Evolutionary conservation across 2,888 invertebrate species (phyloP).

Genomic region (Mystacides longicornis): DNA sequence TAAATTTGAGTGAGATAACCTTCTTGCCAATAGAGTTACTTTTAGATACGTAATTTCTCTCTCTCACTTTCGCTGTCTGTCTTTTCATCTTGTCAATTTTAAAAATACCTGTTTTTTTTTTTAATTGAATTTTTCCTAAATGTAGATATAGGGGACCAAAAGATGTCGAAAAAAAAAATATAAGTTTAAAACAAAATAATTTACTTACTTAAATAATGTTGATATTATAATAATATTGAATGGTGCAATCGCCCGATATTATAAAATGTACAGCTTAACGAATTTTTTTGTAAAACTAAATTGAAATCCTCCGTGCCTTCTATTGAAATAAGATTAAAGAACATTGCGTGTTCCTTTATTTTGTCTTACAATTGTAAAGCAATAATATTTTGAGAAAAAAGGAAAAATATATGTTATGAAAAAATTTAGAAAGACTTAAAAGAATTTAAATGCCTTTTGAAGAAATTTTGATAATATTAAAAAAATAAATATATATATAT

Average conservation of each 20-base stretch:
- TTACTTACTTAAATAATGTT: too few species aligned
- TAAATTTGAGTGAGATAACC: too few species aligned
- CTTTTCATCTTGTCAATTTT: neutral
- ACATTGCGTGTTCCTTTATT: neutral
- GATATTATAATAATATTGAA: neutral
- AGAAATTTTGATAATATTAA: neutral
- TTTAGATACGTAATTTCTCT: too few species aligned
- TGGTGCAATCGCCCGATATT: neutral
- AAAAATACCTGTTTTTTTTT: neutral
- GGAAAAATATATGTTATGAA: neutral
- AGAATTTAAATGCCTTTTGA: neutral
- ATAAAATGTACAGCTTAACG: neutral
- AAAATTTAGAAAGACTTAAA: slow-evolving; percentile 2
- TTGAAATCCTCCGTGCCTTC: slow-evolving; percentile 1
- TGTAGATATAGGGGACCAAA: neutral
- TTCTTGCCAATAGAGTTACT: too few species aligned
- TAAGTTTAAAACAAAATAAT: too few species aligned
- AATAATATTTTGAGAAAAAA: neutral
- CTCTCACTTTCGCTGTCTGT: too few species aligned
- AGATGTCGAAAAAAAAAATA: neutral
- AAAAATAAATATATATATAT: too few species aligned
- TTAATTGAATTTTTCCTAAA: neutral
- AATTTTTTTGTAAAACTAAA: neutral
- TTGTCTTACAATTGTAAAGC: neutral
- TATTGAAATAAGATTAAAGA: neutral